Base-by-base conservation (phyloP, 1,140 invertebrate species). In the Marisa cornuarietis region DNA sequence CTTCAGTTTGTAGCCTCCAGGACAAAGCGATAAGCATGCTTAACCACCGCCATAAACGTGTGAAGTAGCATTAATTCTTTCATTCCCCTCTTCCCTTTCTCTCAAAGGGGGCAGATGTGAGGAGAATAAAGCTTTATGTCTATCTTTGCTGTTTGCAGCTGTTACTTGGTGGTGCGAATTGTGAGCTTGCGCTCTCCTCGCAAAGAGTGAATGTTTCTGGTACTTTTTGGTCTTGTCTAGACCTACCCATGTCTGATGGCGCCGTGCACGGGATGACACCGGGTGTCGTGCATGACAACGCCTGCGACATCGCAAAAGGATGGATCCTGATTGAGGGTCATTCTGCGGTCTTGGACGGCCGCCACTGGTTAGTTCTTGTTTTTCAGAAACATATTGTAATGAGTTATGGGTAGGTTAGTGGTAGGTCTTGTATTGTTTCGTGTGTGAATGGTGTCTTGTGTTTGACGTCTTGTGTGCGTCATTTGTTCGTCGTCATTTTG, bases 301-400 rank as follows among this genome's bases (percentile, higher is more conserved):
- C 76, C 24, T 77, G 76, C 66, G 76, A 77, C 51, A 31, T 77
- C 54, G 11, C 11, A 10, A 65, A 54, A 22, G 76, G 76, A 16
- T 7, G 42, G 51, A 77, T 77, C 31, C 51, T 77, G 42, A 20
- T 77, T 22, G 76, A 77, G 22, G 76, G 76, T 14, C 76, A 77
- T 51, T 63, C 51, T 51, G 51, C 66, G 20, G 26, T 14, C 63
- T 14, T 66, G 20, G 65, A 77, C 9, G 76, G 65, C 20, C 31
- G 54, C n/a, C 22, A 68, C 11, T 77, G 76, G 76, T 77, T 42
- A 77, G 76, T 63, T 24, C 13, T 68, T 51, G 51, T 20, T 22
- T 54, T 26, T 31, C 2, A 0, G 14, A 74, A 42, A 42, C 31
- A 42, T n/a, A n/a, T n/a, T n/a, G n/a, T n/a, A n/a, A n/a, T n/a